Conservation (phyloP, 2,888 invertebrate genomes). For the Steinernema hermaphroditum region DNA sequence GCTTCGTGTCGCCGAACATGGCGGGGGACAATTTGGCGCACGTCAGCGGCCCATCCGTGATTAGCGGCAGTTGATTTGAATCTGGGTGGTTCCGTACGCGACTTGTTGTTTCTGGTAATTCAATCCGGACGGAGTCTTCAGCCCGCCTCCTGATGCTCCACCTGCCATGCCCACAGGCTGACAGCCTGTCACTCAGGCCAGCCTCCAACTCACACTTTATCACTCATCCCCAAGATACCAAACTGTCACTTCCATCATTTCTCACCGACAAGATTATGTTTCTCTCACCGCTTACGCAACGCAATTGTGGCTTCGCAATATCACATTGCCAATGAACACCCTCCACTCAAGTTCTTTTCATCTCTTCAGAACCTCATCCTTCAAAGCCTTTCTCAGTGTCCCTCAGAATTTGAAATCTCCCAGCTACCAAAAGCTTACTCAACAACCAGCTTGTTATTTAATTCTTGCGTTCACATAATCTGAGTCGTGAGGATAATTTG, state of each 20-base stretch:
- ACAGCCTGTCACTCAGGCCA: slow-evolving; percentile 31
- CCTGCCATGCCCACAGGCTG: slow-evolving; percentile 31
- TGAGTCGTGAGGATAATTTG: slow-evolving; percentile 30
- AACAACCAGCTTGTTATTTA: slow-evolving; percentile 20
- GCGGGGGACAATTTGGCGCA: slow-evolving; percentile 27
- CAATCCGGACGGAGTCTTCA: slow-evolving; percentile 31
- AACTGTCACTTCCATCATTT: slow-evolving; percentile 31
- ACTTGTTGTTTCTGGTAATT: slow-evolving; percentile 31
- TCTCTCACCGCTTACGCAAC: slow-evolving; percentile 31
- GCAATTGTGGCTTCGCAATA: slow-evolving; percentile 28
- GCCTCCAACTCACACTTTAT: slow-evolving; percentile 31
- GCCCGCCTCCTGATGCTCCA: slow-evolving; percentile 30
- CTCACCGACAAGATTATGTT: slow-evolving; percentile 31
- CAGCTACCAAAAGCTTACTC: background rate
- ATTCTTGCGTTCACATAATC: slow-evolving; percentile 28
- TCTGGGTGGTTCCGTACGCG: slow-evolving; percentile 31
- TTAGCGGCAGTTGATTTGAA: slow-evolving; percentile 30
- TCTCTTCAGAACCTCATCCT: background rate
- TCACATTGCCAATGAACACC: slow-evolving; percentile 31
- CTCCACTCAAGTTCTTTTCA: slow-evolving; percentile 2
- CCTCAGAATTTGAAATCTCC: background rate
- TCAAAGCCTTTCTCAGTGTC: background rate
- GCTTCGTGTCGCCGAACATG: slow-evolving; percentile 22
- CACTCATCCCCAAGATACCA: slow-evolving; percentile 31
- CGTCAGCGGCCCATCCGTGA: slow-evolving; percentile 24